Evolutionary conservation across 2,888 invertebrate genomes (phyloP).

Genomic region (Drosophila setosimentum): DNA sequence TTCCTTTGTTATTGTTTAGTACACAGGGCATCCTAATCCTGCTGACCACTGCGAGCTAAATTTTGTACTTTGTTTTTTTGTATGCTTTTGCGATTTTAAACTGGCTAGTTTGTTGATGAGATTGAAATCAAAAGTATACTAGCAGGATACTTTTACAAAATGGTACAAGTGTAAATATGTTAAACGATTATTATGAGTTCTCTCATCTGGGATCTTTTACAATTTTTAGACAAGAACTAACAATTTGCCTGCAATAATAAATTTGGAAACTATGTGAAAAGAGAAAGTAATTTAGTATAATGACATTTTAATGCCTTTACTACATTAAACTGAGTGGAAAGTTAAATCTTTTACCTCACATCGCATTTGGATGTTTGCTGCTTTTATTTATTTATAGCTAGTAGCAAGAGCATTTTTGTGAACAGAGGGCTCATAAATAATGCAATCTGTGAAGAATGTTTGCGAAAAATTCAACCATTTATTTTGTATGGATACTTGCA

Average conservation of each 20-base stretch:
- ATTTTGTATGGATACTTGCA: neutral
- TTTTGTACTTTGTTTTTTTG: conserved; percentile 4
- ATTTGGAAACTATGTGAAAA: neutral
- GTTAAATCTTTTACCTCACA: neutral
- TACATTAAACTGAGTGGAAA: neutral
- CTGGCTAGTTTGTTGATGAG: neutral
- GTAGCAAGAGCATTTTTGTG: neutral
- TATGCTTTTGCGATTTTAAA: conserved; percentile 11
- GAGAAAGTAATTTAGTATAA: neutral
- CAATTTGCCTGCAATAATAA: neutral
- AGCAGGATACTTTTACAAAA: neutral
- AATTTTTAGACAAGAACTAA: conserved; percentile 6
- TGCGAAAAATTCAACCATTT: conserved; percentile 10
- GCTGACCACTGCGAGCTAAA: conserved; percentile 11
- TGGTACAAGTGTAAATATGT: neutral
- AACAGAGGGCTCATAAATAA: neutral
- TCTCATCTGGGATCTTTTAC: neutral
- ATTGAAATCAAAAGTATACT: neutral
- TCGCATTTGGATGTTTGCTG: too few species aligned
- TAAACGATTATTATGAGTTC: neutral
- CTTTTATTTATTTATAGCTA: neutral
- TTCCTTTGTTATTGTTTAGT: conserved; percentile 38
- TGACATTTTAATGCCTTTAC: too few species aligned
- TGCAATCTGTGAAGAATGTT: conserved; percentile 2
- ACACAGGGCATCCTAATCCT: neutral